Evolutionary conservation across 2,888 invertebrate species (phyloP), one percentile per base, ranked within the genome.

Genomic region (Agrochola litura): DNA sequence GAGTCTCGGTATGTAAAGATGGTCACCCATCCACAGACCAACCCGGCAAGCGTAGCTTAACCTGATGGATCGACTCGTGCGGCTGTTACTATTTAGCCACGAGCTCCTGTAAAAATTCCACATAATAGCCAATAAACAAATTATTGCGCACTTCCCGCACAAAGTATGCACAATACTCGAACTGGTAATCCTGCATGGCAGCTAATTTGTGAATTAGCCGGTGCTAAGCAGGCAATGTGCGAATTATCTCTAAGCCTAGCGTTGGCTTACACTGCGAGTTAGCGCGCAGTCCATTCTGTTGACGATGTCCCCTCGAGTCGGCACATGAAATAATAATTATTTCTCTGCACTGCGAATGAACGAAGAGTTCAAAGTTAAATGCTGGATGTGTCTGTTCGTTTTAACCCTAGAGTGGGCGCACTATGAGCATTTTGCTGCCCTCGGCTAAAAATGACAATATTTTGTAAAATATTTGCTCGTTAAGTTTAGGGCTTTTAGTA

Each of bases 271-370:
- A 77, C 63, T 73, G 65, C 73, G 61, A 77, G 75, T 74, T 86
- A 84, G 76, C 64, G 76, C 73, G 74, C 76, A 79, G 72, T 84
- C 73, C 82, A 86, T 77, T 84, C 83, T 81, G 81, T 78, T 81
- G 77, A 87, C 85, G 75, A 71, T 80, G 89, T 79, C 83, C 86
- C 75, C 76, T 81, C 73, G 78, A 85, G 84, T 83, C 75, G 69
- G 72, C 85, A 89, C 87, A 85, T 88, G 90, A 88, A 89, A 90
- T 85, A 85, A 83, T 87, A 86, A 90, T 91, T 89, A 89, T 86
- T 86, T 85, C 82, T 80, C 85, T 85, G 79, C 85, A 85, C 88
- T 87, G 82, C 65, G 70, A 83, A 64, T 63, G 30, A 67, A 79
- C 79, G 10, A 73, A 76, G 83, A 85, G 4, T n/a, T 56, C 16